Base-by-base conservation (phyloP, 2,888 invertebrate genomes). In the Cabera pusaria region DNA sequence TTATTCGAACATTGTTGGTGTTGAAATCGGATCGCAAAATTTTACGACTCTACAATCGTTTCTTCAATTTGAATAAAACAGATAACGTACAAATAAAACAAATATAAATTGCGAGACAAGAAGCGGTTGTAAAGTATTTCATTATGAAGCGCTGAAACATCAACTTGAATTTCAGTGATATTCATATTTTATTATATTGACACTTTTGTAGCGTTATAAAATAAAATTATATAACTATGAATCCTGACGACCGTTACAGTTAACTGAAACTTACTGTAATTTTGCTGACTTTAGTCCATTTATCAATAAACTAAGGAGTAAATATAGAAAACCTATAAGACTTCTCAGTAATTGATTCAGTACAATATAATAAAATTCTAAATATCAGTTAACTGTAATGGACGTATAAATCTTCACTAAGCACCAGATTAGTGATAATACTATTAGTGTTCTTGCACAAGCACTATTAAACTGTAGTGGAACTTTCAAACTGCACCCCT, bases 401-500 rank as follows among this genome's bases (percentile, higher is more conserved):
- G 41, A 46, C 65, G 59, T 44, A 45, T 59, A 52, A 56, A 53
- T 59, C 49, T 67, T 57, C 49, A 62, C 55, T 51, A 70, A 62
- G 57, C 66, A 68, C 58, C 49, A 57, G 60, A 59, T 42, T 61
- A 69, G 68, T 63, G 57, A 61, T 64, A 49, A 44, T 40, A 37
- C 28, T 69, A 61, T 63, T 71, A 72, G 65, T 64, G 64, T 57
- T 53, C 43, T 57, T 68, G 74, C 78, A 78, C 78, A 69, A 73
- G 76, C 77, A 78, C 75, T 67, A 64, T 47, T 55, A 59, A 55
- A 52, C 52, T 59, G 56, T 57, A 49, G 56, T 64, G 59, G 49
- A 52, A 49, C 35, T 52, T 52, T 48, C 37, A 49, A 61, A 46
- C 57, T 52, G 68, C 71, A 72, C 70, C 61, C 59, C 67, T 70